Evolutionary conservation across 2,797 vertebrate genomes (phyloP).

Genomic region (Melopsittacus undulatus): DNA sequence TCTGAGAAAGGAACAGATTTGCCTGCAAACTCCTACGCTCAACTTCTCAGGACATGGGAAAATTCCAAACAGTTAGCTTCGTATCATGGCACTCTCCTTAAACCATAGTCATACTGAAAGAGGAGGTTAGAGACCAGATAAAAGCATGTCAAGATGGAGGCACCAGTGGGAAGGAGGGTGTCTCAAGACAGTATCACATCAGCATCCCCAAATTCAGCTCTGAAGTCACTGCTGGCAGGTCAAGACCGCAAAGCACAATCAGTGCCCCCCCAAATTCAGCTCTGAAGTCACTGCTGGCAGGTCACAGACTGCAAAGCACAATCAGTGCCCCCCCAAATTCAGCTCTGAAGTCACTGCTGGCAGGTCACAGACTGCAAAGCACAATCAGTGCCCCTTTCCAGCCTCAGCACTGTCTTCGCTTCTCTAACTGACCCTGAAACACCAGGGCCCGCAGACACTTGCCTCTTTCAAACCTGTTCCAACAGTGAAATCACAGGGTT

Average conservation of each 20-base stretch:
- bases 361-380: not conserved
- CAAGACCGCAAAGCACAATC: too few relatives aligned
- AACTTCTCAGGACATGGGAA: not conserved
- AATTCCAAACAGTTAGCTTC: not conserved
- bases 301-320: not conserved
- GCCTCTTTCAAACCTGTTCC: not conserved
- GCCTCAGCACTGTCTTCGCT: not conserved
- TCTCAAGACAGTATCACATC: not conserved
- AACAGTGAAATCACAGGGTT: not conserved
- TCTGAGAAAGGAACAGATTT: not conserved
- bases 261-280: not conserved
- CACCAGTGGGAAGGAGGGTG: not conserved
- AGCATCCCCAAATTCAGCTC: not conserved
- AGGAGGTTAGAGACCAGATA: not conserved
- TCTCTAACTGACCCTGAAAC: not conserved
- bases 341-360: not conserved
- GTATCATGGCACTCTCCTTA: not conserved
- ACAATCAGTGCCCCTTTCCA: not conserved
- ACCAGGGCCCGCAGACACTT: not conserved
- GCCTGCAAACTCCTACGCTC: not conserved
- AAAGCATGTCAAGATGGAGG: not conserved
- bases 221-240: too few relatives aligned
- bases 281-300: not conserved
- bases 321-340: not conserved
- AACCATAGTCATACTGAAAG: not conserved